Base-by-base conservation (phyloP, 2,113 vertebrate species). In the Caranx ignobilis region DNA sequence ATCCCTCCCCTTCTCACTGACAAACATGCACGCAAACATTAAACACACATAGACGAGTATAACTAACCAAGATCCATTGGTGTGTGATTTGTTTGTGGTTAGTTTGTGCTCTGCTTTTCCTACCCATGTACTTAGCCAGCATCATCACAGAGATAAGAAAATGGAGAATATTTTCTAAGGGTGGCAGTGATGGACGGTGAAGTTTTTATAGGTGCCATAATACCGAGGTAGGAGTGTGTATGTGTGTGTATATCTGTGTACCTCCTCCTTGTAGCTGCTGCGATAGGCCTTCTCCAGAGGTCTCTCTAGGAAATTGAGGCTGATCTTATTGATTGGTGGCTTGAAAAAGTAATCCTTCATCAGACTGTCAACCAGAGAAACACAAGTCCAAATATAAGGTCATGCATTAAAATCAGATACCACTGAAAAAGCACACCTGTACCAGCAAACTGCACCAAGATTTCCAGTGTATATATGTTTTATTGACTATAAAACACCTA, bases 321-420 rank as follows among this genome's bases (percentile, higher is more conserved):
- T 99, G 92, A 99, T 91, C 87, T 97, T 97, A 94, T 97, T 98
- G 88, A 99, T 99, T 19, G 98, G 98, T 0, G 98, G 98, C 78
- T 99, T 99, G 92, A 98, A 99, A 94, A 99, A 99, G 92, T 99
- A 98, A 86, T 99, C 97, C 87, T 99, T 98, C 98, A 99, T 99
- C 90, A 99, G 93, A 92, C 98, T 99, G 69, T 83, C 76, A 91
- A 90, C 77, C 77, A 91, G n/a, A 85, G 8, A 39, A 57, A 32
- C 13, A 19, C 41, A 2, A 31, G 1, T 55, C 6, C 19, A 54
- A 16, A 55, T 9, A 43, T 26, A 8, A 60, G 5, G 0, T 7
- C 2, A 37, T 47, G 19, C 8, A 3, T 19, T 8, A 2, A 66
- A 59, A 59, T 31, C 1, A 56, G 67, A 61, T 57, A 7, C n/a